These are phyloP conservation scores for Tetrapedia diversipes DNA, from an alignment of 2,888 invertebrate species.

Conservation along the genomic window DNA sequence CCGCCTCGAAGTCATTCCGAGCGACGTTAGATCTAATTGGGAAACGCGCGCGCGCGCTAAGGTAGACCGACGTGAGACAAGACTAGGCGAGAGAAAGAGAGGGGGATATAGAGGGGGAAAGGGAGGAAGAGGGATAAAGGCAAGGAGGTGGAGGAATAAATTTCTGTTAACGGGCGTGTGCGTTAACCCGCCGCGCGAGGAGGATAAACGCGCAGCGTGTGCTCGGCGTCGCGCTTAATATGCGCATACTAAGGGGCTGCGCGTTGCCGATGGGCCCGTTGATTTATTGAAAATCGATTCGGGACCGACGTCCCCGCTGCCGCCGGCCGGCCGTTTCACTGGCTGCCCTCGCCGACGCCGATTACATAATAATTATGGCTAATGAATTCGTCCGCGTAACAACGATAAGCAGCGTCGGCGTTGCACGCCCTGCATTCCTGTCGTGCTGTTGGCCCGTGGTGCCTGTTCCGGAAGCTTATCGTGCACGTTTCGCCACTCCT, in stretches of 20 bases:
- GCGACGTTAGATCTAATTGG: slow-evolving; percentile 49
- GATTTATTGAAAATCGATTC: slow-evolving; percentile 62
- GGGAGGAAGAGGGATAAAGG: too few species aligned
- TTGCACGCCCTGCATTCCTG: not conserved
- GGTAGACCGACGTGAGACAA: slow-evolving; percentile 23
- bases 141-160: slow-evolving; percentile 41
- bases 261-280: slow-evolving; percentile 49
- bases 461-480: not conserved
- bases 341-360: slow-evolving; percentile 43
- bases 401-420: slow-evolving; percentile 33
- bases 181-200: slow-evolving; percentile 57
- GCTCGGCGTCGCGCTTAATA: slow-evolving; percentile 53
- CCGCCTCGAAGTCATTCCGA: slow-evolving; percentile 21
- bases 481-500: not conserved
- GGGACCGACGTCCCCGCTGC: slow-evolving; percentile 47
- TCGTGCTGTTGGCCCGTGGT: not conserved
- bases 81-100: too few species aligned
- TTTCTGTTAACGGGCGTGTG: slow-evolving; percentile 58
- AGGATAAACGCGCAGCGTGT: slow-evolving; percentile 58
- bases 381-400: slow-evolving; percentile 50
- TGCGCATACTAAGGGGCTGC: slow-evolving; percentile 65
- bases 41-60: slow-evolving; percentile 41
- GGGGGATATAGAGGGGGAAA: too few species aligned
- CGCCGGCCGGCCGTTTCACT: slow-evolving; percentile 45
- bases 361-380: slow-evolving; percentile 60